A percentile compares a stretch with the other conserved stretches of the same genome.
phyloP scores from a whole-genome alignment of 2,888 invertebrate species.

The Aleiodes testaceus region DNA sequence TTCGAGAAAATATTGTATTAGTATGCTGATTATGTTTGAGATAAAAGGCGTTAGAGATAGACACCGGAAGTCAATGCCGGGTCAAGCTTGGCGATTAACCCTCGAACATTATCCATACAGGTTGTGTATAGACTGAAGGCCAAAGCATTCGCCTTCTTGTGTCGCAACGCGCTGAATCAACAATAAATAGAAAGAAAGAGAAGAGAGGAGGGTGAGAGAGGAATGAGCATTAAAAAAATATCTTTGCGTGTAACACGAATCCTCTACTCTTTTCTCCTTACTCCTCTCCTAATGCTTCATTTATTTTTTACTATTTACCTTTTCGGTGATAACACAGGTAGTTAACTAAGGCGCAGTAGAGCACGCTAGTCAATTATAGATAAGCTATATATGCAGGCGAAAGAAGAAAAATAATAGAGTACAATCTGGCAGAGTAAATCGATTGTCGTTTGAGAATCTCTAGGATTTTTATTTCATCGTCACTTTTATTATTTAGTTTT shows the following conservation, averaged over 20 bases:
- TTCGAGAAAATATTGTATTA: constrained; percentile 4
- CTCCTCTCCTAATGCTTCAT: no score
- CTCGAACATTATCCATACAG: constrained; percentile 24
- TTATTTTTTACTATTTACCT: no score
- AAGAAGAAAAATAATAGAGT: no score
- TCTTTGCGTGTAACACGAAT: constrained; percentile 13
- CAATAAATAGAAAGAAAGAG: not conserved
- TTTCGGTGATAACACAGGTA: no score
- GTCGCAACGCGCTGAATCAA: not conserved
- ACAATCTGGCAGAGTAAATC: no score
- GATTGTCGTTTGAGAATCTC: no score
- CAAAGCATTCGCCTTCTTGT: not conserved
- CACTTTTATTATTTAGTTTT: constrained; percentile 1
- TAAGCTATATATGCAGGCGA: no score
- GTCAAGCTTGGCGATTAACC: constrained; percentile 30
- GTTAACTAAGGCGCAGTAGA: no score
- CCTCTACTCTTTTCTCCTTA: no score
- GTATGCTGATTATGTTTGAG: constrained; percentile 17
- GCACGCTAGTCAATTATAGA: no score
- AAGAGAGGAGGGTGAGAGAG: not conserved
- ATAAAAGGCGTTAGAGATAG: constrained; percentile 18
- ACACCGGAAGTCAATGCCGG: constrained; percentile 34
- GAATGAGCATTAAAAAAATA: constrained; percentile 2
- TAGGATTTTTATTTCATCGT: not conserved
- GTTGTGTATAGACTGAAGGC: not conserved